phyloP scores from a whole-genome alignment of 2,113 vertebrate genomes.

The Myotis davidii region DNA sequence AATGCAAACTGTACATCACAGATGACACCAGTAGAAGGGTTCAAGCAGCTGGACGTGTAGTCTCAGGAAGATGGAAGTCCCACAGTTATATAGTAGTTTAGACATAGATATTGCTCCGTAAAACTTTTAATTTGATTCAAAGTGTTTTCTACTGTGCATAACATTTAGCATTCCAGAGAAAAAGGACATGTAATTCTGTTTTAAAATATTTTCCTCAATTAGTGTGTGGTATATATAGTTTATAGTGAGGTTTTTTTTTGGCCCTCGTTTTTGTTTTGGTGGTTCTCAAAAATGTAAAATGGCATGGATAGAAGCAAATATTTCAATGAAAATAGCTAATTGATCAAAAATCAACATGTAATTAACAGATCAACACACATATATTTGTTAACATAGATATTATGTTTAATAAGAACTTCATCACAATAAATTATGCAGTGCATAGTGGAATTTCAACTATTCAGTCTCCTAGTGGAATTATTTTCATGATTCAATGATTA shows the following conservation, averaged over 20 bases:
- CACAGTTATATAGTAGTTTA: background rate
- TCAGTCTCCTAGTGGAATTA: background rate
- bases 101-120: background rate
- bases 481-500: background rate
- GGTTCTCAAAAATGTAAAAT: slow-evolving; percentile 34
- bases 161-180: slow-evolving; percentile 14
- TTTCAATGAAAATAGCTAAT: background rate
- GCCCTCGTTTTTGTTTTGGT: background rate
- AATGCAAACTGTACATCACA: slow-evolving; percentile 31
- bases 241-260: slow-evolving; percentile 18
- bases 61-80: background rate
- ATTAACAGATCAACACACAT: background rate
- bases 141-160: background rate
- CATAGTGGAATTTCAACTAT: background rate
- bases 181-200: background rate
- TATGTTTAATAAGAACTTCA: background rate
- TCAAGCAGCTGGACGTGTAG: background rate
- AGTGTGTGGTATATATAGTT: background rate
- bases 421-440: background rate
- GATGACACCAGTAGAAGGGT: slow-evolving; percentile 17
- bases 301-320: background rate
- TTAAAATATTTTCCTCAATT: background rate
- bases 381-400: background rate
- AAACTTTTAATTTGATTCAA: slow-evolving; percentile 33
- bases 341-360: background rate